Evolutionary conservation across 2,888 invertebrate species (phyloP).

Genomic region (Apotomis capreana): DNA sequence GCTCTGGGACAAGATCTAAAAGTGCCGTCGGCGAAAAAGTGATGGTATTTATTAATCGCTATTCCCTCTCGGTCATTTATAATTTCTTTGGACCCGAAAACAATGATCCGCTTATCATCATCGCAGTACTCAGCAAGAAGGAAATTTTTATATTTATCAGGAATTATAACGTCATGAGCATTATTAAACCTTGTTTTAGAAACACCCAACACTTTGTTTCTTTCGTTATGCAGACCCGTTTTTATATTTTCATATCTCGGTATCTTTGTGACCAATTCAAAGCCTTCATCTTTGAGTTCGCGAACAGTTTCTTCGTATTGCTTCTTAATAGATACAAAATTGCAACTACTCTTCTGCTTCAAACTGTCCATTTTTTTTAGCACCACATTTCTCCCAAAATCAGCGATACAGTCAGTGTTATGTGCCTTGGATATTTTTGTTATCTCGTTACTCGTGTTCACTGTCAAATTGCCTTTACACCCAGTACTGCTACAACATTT

Average conservation of each 20-base stretch:
- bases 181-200: conserved; percentile 21
- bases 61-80: conserved; percentile 10
- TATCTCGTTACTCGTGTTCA: too few relatives aligned
- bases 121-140: conserved; percentile 14
- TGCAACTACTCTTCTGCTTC: too few relatives aligned
- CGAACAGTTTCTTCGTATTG: conserved; percentile 26
- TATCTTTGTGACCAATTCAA: conserved; percentile 10
- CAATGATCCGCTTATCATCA: conserved; percentile 17
- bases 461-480: too few relatives aligned
- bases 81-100: conserved; percentile 20
- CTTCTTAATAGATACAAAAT: neutral
- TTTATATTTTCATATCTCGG: conserved; percentile 7
- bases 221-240: conserved; percentile 2
- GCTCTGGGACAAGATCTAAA: too few relatives aligned
- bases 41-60: conserved; percentile 16
- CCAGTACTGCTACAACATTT: too few relatives aligned
- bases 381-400: too few relatives aligned
- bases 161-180: conserved; percentile 14
- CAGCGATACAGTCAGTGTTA: too few relatives aligned
- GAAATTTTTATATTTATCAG: conserved; percentile 20
- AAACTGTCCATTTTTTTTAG: too few relatives aligned
- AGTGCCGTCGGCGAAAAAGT: too few relatives aligned
- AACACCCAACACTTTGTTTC: conserved; percentile 13
- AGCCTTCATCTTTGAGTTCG: conserved; percentile 9
- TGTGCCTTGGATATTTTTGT: too few relatives aligned